Percentiles rank a stretch among this genome's conserved stretches.
Evolutionary conservation across 2,797 vertebrate genomes (phyloP).

Genomic region (Enteromius radiatus): DNA sequence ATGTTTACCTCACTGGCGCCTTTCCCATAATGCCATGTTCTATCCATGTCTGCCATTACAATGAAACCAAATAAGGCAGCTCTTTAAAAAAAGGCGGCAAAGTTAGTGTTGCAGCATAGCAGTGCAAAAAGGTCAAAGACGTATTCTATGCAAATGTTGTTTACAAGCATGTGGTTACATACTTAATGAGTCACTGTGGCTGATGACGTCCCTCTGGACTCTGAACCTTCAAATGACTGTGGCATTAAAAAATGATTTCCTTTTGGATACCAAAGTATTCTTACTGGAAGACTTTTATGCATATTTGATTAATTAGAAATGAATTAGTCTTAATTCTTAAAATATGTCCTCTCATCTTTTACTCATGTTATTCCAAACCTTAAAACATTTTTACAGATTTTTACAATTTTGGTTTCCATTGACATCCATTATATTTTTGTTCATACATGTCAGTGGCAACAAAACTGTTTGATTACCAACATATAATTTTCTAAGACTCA

Average conservation of each 20-base stretch:
- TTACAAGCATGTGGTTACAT: neutral
- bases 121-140: neutral
- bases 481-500: neutral
- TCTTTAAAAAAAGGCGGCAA: neutral
- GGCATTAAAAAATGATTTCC: neutral
- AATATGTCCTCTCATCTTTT: neutral
- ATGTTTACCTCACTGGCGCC: slow-evolving; percentile 17
- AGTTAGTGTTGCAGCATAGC: neutral
- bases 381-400: neutral
- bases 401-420: neutral
- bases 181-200: neutral
- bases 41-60: neutral
- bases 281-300: neutral
- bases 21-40: slow-evolving; percentile 12
- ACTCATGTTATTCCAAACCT: neutral
- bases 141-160: neutral
- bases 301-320: neutral
- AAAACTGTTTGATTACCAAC: neutral
- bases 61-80: neutral
- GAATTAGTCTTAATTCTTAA: neutral
- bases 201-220: neutral
- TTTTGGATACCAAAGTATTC: neutral
- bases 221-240: neutral
- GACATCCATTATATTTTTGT: neutral
- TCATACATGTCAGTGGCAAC: neutral